Percentiles rank a stretch among this genome's conserved stretches.
These are phyloP conservation scores for Adela reaumurella DNA, from an alignment of 2,888 invertebrate species.

Conservation along the genomic window DNA sequence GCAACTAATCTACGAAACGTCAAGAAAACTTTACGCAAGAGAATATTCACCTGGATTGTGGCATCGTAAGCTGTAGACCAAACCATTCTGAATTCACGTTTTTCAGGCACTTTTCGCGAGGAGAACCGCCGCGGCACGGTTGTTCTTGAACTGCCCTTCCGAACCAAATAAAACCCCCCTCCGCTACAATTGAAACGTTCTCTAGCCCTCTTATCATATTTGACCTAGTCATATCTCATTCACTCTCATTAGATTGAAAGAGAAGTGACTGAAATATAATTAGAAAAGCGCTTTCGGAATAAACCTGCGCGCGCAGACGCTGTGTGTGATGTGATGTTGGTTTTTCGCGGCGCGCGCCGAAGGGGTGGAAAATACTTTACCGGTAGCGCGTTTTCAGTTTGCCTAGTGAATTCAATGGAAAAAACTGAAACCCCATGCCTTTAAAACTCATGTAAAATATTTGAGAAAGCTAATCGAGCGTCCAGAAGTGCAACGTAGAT, in stretches of 20 bases:
- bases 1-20: neutral
- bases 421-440: neutral
- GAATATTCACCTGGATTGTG: constrained; percentile 26
- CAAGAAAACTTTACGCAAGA: neutral
- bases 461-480: neutral
- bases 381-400: neutral
- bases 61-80: constrained; percentile 43
- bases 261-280: neutral
- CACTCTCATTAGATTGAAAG: neutral
- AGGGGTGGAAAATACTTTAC: neutral
- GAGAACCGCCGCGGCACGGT: constrained; percentile 33
- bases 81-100: constrained; percentile 28
- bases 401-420: no score
- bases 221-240: neutral
- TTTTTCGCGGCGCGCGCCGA: neutral
- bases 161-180: constrained; percentile 33
- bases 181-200: constrained; percentile 22
- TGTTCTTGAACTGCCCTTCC: constrained; percentile 58
- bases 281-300: neutral
- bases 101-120: constrained; percentile 23
- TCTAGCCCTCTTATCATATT: neutral
- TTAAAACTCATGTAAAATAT: neutral
- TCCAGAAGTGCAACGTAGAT: neutral
- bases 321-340: neutral
- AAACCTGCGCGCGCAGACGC: neutral